phyloP scores from a whole-genome alignment of 1,140 invertebrate genomes.

The Cataglyphis hispanica region DNA sequence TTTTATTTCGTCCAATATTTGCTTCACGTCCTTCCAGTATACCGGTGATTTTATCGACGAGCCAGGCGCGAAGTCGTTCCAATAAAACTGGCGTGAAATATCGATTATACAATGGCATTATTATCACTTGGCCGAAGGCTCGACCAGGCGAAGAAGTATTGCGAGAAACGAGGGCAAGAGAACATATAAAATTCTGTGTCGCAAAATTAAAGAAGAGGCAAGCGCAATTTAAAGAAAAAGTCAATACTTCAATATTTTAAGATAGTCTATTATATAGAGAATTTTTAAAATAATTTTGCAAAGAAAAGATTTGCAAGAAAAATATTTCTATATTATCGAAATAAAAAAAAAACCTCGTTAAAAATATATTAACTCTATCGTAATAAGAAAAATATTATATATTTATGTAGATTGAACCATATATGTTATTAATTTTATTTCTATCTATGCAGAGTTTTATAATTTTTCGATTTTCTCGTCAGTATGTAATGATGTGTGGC shows the following conservation, averaged over 20 bases:
- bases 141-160: neutral
- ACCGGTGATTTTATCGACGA: slow-evolving; percentile 32
- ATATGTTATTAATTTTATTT: neutral
- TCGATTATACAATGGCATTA: slow-evolving; percentile 44
- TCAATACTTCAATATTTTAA: slow-evolving; percentile 21
- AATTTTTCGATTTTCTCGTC: neutral
- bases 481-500: neutral
- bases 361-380: neutral
- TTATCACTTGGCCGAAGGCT: slow-evolving; percentile 18
- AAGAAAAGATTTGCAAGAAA: no score
- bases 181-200: slow-evolving; percentile 18
- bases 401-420: neutral
- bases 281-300: neutral
- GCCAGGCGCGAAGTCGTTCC: neutral
- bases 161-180: slow-evolving; percentile 31
- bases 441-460: neutral
- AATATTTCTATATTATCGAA: neutral
- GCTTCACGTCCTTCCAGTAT: slow-evolving; percentile 1
- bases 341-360: neutral
- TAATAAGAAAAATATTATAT: neutral
- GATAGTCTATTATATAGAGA: neutral
- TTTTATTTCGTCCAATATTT: slow-evolving; percentile 47
- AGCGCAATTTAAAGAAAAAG: neutral
- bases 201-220: neutral
- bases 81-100: slow-evolving; percentile 45